Evolutionary conservation across 1,140 invertebrate species (phyloP), one percentile per base, ranked within the genome.

Genomic region (Tetragonula clypearis): DNA sequence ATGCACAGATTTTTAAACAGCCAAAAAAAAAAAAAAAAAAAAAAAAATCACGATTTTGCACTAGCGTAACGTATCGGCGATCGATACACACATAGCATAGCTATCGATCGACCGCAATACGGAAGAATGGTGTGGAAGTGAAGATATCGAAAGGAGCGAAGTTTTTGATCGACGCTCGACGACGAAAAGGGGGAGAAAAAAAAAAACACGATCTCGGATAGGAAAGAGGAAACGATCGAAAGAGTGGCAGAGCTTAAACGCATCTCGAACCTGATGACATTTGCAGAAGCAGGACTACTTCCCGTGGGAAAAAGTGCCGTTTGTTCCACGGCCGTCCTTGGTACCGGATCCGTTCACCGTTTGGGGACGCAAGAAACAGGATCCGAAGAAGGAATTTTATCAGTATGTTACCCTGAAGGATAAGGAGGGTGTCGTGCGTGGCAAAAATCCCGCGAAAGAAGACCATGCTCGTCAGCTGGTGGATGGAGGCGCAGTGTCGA

Each of bases 251-350:
- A 81, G 4, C 49, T 81, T 76, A 87, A 73, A 75, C 81, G 62
- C 75, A 72, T 79, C 79, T 53, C 85, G 78, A 89, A 68, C 77
- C 69, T 77, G 78, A 60, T 84, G 30, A 84, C 68, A 85, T 85
- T 97, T 97, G 93, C 97, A 98, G 97, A 97, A 96, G 96, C 96
- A 95, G 90, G 95, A 95, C 86, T 91, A 96, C 93, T 97, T 97
- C 88, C 97, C 97, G 89, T 98, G 97, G 97, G 97, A 98, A 94
- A 97, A 97, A 95, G 97, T 97, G 92, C 97, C 97, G 87, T 96
- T 96, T 93, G 97, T 98, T 89, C 97, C 97, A 85, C 95, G 97
- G 86, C 97, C 97, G 86, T 97, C 97, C 89, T 96, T 97, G 92
- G 96, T 98, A 85, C 96, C 97, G 75, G 97, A 97, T 93, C 97